Base-by-base conservation (phyloP, 2,113 vertebrate genomes). In the Gymnarchus niloticus region DNA sequence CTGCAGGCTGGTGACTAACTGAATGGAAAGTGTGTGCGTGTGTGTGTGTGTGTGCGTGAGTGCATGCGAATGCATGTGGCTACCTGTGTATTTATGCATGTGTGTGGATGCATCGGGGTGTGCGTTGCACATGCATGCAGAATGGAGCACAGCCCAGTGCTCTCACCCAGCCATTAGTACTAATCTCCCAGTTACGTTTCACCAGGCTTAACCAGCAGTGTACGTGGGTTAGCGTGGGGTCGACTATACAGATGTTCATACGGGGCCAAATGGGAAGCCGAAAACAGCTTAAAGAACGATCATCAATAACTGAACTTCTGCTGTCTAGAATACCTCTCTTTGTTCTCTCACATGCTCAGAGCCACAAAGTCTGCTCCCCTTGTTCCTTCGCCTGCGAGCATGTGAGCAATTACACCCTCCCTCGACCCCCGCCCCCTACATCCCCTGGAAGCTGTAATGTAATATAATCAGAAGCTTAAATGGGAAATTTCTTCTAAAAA, bases 321-420 rank as follows among this genome's bases (percentile, higher is more conserved):
- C 57, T 25, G 83, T 69, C 83, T 84, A 84, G 83, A 84, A 56
- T 23, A 25, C 41, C 23, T 44, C 56, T 21, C 46, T 51, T 84
- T 84, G 83, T 65, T 84, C 57, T 9, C 44, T 49, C 57, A 19
- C 76, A 37, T 41, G 49, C 28, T n/a, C 48, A 76, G 49, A 44
- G 65, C 17, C 25, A 14, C 33, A 9, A 5, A 23, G 61, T 56
- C 46, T 14, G 65, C 21, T 10, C 49, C 19, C 33, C 17, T 14
- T 5, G 51, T 69, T 61, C 65, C 5, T 14, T 54, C 48, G 28
- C 37, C 46, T 52, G 61, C 19, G 17, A 65, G 48, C 33, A 76
- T 84, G 61, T 37, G 25, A 54, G 49, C 65, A 85, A 85, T 85
- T 77, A 85, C 10, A 23, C 1, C 46, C 37, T n/a, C 46, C 6